Percentiles rank a stretch among this genome's conserved stretches.
These are phyloP conservation scores for Eupithecia dodoneata DNA, from an alignment of 2,888 invertebrate genomes.

Conservation along the genomic window DNA sequence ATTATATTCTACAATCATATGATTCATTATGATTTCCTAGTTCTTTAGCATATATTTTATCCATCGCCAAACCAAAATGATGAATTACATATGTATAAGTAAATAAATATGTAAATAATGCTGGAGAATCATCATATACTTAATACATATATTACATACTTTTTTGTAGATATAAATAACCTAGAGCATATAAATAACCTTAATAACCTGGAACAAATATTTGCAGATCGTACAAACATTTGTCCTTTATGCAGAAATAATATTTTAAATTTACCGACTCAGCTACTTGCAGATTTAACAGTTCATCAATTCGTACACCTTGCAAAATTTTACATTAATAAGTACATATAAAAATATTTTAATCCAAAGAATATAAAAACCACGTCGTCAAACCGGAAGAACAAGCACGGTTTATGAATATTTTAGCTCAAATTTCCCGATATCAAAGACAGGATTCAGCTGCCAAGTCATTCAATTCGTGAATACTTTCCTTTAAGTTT, in stretches of 20 bases:
- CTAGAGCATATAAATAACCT: too few relatives aligned
- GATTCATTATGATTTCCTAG: neutral
- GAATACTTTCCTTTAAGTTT: constrained; percentile 55
- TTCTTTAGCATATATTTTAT: neutral
- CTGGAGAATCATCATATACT: too few relatives aligned
- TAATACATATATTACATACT: too few relatives aligned
- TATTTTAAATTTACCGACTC: neutral
- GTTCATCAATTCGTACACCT: neutral
- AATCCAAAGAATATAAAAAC: constrained; percentile 25
- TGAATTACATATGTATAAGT: neutral
- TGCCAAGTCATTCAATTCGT: constrained; percentile 53
- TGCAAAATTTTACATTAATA: neutral
- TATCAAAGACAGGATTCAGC: constrained; percentile 42
- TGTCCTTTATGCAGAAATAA: too few relatives aligned
- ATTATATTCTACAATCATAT: neutral
- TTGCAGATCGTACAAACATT: too few relatives aligned
- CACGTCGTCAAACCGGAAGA: constrained; percentile 35
- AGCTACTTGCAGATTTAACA: neutral
- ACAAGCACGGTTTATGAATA: constrained; percentile 36
- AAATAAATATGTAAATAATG: too few relatives aligned
- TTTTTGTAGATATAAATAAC: too few relatives aligned
- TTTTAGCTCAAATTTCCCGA: constrained; percentile 43
- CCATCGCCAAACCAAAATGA: neutral
- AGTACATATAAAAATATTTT: neutral
- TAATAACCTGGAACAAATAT: too few relatives aligned